Evolutionary conservation across 2,888 invertebrate genomes (phyloP).

Genomic region (Folsomia manolachei): DNA sequence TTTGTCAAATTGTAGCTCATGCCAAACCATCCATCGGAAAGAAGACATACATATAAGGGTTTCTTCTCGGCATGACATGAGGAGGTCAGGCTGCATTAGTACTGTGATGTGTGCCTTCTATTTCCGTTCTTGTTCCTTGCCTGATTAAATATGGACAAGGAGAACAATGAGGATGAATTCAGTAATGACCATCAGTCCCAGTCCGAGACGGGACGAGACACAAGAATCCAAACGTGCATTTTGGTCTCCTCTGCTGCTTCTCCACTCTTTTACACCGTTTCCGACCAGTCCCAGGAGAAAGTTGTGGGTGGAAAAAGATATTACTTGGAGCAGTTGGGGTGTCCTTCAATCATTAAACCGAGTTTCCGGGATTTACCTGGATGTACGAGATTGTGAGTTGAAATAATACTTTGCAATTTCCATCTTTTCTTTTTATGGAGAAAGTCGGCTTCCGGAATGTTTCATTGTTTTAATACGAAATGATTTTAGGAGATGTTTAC

Average conservation of each 20-base stretch:
- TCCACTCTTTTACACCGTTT: constrained; percentile 45
- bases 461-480: neutral
- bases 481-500: neutral
- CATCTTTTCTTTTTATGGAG: too few species aligned
- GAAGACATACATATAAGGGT: too few species aligned
- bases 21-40: too few species aligned
- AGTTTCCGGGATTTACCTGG: constrained; percentile 45
- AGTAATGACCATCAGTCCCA: constrained; percentile 30
- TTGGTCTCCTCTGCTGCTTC: constrained; percentile 29
- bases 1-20: too few species aligned
- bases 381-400: constrained; percentile 46
- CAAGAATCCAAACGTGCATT: constrained; percentile 33
- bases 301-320: constrained; percentile 18
- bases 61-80: neutral
- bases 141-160: neutral
- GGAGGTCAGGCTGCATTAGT: neutral
- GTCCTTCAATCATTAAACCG: constrained; percentile 45
- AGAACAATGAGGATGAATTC: neutral
- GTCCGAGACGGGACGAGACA: constrained; percentile 42
- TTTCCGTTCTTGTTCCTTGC: too few species aligned
- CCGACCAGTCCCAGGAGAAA: constrained; percentile 30
- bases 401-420: too few species aligned
- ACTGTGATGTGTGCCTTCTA: too few species aligned
- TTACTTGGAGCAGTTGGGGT: constrained; percentile 41
- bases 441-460: too few species aligned